Base-by-base conservation (phyloP, 2,888 invertebrate species). In the Dicranocentrus wangi region DNA sequence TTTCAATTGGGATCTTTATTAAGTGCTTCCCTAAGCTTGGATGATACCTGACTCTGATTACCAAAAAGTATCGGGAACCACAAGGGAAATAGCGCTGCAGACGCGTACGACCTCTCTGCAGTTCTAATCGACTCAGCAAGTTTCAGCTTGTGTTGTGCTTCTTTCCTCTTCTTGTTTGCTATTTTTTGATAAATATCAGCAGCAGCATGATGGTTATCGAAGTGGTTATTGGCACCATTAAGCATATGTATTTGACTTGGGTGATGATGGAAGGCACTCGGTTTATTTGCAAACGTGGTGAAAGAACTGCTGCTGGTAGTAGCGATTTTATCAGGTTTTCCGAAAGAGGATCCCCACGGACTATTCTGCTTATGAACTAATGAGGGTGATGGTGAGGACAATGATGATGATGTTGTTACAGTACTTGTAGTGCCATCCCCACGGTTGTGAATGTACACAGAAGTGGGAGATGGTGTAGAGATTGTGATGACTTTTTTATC, bases 51-150 rank as follows among this genome's bases (percentile, higher is more conserved):
- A 17, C 43, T 76, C 1, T 82, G 81, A 71, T 85, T 82, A 27
- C 85, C 82, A 79, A 86, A 83, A 10, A 86, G 32, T 43, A 86
- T 83, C 19, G 86, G 86, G 65, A 86, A 85, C 85, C 86, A 86
- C 60, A 86, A 76, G n/a, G 86, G 86, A 23, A 86, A 75, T 1
- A 86, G 72, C n/a, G 86, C 85, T 23, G 85, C 84, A 0, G 86
- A 84, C n/a, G 82, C 58, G 39, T 86, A 86, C 0, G 85, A 73
- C 21, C 78, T 76, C 61, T 86, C 82, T 21, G 86, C 83, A 10
- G 73, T 77, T 68, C 69, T 78, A 71, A 85, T 85, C 10, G 83
- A 77, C 19, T 71, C 47, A 1, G 84, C 84, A 5, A 84, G 53
- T 60, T 82, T 82, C 23, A 28, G 17, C 47, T 65, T 83, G 51